These are phyloP conservation scores for Sula dactylatra DNA, from an alignment of 2,113 vertebrate species.

Conservation along the genomic window DNA sequence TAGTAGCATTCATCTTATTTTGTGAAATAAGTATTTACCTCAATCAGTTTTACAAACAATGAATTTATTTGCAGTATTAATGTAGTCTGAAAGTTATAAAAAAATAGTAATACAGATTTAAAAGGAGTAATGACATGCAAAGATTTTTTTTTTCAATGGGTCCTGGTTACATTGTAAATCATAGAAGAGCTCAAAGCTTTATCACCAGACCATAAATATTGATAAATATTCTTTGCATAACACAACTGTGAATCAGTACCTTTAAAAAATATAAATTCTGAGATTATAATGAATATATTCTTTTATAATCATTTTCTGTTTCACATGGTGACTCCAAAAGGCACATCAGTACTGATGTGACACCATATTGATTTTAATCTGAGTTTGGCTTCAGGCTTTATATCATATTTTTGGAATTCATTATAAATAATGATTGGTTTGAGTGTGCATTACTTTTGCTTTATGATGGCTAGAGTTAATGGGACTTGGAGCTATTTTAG, in stretches of 20 bases:
- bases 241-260: not conserved
- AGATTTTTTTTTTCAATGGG: not conserved
- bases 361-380: slow-evolving; percentile 24
- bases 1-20: not conserved
- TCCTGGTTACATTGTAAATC: not conserved
- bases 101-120: not conserved
- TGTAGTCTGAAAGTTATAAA: not conserved
- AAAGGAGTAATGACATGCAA: not conserved
- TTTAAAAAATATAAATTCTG: not conserved
- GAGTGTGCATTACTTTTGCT: not conserved
- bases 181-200: not conserved
- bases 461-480: not conserved
- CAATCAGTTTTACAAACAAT: not conserved
- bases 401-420: slow-evolving; percentile 16
- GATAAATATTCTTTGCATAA: not conserved
- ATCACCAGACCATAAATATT: not conserved
- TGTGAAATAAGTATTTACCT: not conserved
- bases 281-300: not conserved
- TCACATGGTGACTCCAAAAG: not conserved
- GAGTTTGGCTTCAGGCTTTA: slow-evolving; percentile 2
- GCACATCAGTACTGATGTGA: not conserved
- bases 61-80: not conserved
- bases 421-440: slow-evolving; percentile 41
- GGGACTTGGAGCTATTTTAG: slow-evolving; percentile 8
- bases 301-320: not conserved